These are phyloP conservation scores for Platichthys flesus DNA, from an alignment of 2,113 vertebrate genomes.

Conservation along the genomic window DNA sequence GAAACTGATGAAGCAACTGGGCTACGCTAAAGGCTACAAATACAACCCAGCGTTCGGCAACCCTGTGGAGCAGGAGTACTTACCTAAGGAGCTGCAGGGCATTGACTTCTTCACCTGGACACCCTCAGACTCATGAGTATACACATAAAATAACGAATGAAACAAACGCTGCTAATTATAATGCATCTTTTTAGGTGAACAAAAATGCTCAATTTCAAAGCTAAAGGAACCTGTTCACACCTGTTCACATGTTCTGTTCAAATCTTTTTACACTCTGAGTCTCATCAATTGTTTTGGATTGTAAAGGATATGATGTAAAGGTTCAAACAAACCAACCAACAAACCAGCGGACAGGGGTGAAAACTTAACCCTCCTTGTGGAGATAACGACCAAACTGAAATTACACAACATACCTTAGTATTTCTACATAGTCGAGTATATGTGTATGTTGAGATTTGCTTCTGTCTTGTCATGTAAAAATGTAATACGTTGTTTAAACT, in stretches of 20 bases:
- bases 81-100: slow-evolving; percentile 88
- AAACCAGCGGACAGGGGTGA: no score
- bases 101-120: slow-evolving; percentile 87
- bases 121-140: slow-evolving; percentile 51
- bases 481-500: neutral
- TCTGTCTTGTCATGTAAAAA: no score
- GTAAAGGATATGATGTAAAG: neutral
- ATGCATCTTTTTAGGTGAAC: neutral
- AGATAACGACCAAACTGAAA: no score
- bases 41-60: slow-evolving; percentile 89
- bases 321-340: no score
- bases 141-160: neutral
- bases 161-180: neutral
- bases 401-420: neutral
- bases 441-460: neutral
- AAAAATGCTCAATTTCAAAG: neutral
- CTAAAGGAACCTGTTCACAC: neutral
- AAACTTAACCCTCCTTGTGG: no score
- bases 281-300: neutral
- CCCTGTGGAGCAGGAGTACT: slow-evolving; percentile 90
- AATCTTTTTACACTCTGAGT: neutral
- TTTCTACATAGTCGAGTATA: neutral
- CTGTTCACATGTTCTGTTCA: neutral
- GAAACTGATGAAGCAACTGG: slow-evolving; percentile 92
- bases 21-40: slow-evolving; percentile 93